Evolutionary conservation across 2,113 vertebrate species (phyloP), one percentile per base, ranked within the genome.

Genomic region (Motacilla tschutschensis): DNA sequence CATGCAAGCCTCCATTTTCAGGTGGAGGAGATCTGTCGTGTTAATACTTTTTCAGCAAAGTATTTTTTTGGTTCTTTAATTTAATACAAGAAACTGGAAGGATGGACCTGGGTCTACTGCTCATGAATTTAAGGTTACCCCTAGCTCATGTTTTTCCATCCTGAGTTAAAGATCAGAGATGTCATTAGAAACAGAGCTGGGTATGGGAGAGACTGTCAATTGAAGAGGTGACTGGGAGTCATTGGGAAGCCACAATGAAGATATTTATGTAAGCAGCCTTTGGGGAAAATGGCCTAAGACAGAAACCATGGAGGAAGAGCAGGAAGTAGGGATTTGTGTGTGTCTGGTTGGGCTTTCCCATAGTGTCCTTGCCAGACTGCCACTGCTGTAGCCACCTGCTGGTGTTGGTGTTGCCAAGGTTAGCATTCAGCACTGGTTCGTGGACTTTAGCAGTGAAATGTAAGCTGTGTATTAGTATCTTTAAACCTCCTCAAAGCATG

Each of bases 161-260:
- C 21, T 1, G 8, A 51, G 21, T 66, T 65, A 58, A 79, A 58
- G 21, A 43, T 59, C 2, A 1, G 5, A 0, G 28, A 12, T 51
- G 14, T n/a, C 26, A 10, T 33, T 67, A 57, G 76, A 66, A 79
- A 26, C 17, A 43, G 51, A 70, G 25, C 24, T 81, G 25, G 6
- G 3, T n/a, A 3, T 65, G 26, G 25, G 58, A 48, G 20, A 29
- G 64, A 5, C 3, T 31, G 0, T 9, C 7, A 14, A 2, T 17
- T 66, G 29, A 65, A 62, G 54, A 58, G 22, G 26, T 85, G n/a
- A 6, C 35, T 76, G 38, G 16, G 48, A 48, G 54, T 24, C 33
- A 36, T 24, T 28, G 28, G 22, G 36, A 74, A 70, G 47, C 43
- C 24, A 29, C 43, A n/a, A 14, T 18, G 9, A 65, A 62, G 31